These are phyloP conservation scores for Todiramphus saurophagus DNA, from an alignment of 2,113 vertebrate genomes.

Conservation along the genomic window DNA sequence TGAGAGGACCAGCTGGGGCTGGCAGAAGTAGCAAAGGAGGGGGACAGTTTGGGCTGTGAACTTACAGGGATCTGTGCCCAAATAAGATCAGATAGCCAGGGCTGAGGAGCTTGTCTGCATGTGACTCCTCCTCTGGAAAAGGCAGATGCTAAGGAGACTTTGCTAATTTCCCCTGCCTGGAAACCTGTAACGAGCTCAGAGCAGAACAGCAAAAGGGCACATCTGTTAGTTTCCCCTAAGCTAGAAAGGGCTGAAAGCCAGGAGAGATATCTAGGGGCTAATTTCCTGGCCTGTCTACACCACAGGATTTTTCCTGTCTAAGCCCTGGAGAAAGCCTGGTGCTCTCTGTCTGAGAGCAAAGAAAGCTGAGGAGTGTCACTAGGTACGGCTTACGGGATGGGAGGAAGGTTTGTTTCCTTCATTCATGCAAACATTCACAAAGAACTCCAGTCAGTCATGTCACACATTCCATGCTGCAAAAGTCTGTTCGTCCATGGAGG, in stretches of 20 bases:
- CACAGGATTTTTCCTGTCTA: background rate
- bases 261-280: background rate
- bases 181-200: constrained; percentile 43
- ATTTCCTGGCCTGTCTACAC: constrained; percentile 7
- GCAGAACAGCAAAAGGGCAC: constrained; percentile 13
- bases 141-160: constrained; percentile 54
- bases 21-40: background rate
- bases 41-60: rapidly evolving
- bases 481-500: background rate
- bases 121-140: background rate
- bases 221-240: constrained; percentile 24
- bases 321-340: background rate
- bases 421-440: background rate
- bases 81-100: background rate
- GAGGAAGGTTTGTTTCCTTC: background rate
- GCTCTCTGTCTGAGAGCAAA: background rate
- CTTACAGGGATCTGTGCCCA: background rate
- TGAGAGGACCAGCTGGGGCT: background rate
- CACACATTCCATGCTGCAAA: background rate
- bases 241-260: constrained; percentile 40
- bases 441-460: background rate
- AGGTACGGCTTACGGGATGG: background rate
- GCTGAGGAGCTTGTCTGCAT: background rate
- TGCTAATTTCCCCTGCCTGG: constrained; percentile 54
- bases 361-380: background rate